These are phyloP conservation scores for Stegana nigrithorax DNA, from an alignment of 2,888 invertebrate species.

Conservation along the genomic window DNA sequence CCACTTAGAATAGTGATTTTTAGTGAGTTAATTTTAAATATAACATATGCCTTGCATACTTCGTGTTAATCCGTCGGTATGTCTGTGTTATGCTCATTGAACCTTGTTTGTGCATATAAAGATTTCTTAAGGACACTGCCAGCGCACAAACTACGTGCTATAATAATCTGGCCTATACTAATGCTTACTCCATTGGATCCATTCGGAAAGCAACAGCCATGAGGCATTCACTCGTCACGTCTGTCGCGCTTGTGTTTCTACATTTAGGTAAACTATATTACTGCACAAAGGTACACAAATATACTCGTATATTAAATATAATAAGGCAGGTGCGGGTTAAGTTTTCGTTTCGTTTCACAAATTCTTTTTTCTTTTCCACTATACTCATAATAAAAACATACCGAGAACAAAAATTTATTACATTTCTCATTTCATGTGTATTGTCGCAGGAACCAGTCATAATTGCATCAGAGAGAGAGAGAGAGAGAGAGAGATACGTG, in stretches of 20 bases:
- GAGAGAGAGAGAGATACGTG: too few species aligned
- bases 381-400: not conserved
- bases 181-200: too few species aligned
- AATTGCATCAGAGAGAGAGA: not conserved
- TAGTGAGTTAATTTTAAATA: too few species aligned
- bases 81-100: too few species aligned
- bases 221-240: not conserved
- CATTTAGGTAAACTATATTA: not conserved
- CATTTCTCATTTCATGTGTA: constrained; percentile 29
- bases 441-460: constrained; percentile 53
- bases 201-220: too few species aligned
- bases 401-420: not conserved
- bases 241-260: not conserved
- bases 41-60: too few species aligned
- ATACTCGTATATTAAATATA: constrained; percentile 49
- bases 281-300: not conserved
- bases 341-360: not conserved
- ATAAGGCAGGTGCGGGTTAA: constrained; percentile 49
- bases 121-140: too few species aligned
- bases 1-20: too few species aligned
- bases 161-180: too few species aligned
- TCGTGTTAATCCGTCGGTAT: too few species aligned
- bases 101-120: too few species aligned
- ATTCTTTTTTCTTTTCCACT: not conserved
- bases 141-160: too few species aligned